Evolutionary conservation across 2,113 vertebrate genomes (phyloP), one percentile per base, ranked within the genome.

Genomic region (Pelodiscus sinensis): DNA sequence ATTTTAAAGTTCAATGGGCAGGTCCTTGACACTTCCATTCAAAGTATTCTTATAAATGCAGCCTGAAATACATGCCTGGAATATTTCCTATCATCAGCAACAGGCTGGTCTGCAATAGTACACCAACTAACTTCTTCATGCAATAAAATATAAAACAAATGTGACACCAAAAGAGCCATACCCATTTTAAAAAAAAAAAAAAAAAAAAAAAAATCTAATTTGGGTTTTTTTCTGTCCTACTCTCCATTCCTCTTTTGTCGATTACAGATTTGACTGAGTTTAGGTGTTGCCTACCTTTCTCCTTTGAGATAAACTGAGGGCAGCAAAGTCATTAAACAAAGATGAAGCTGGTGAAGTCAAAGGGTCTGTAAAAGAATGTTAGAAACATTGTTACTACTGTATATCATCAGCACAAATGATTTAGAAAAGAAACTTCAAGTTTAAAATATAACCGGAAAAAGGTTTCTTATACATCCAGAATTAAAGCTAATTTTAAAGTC

Each of bases 311-410:
- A 99, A 98, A 75, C 98, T 99, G 96, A 99, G 99, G 97, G 98
- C 99, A 98, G 98, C 98, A 98, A 99, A 99, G 97, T 99, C 99
- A 97, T 99, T 99, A 97, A 99, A 99, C 97, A 99, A 98, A 86
- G 99, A 99, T 88, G 99, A 99, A 96, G 98, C 98, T 87, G 99
- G 98, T 94, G 99, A 99, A 98, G 98, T 99, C 94, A 99, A 97
- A 96, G 98, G 97, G 98, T 99, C 99, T 99, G 97, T 68, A 96
- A 93, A 95, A 82, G 92, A 96, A 94, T 5, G 19, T 93, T 83
- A 85, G 90, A 5, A 56, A 62, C 75, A 3, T n/a, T 2, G 82
- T 96, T 95, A 94, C 90, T 89, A 93, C 15, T 87, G 50, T 51
- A 62, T 19, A 56, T 1, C 12, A 75, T n/a, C 44, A 55, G 50